Base-by-base conservation (phyloP, 2,888 invertebrate species). In the Caenorhabditis plicata region DNA sequence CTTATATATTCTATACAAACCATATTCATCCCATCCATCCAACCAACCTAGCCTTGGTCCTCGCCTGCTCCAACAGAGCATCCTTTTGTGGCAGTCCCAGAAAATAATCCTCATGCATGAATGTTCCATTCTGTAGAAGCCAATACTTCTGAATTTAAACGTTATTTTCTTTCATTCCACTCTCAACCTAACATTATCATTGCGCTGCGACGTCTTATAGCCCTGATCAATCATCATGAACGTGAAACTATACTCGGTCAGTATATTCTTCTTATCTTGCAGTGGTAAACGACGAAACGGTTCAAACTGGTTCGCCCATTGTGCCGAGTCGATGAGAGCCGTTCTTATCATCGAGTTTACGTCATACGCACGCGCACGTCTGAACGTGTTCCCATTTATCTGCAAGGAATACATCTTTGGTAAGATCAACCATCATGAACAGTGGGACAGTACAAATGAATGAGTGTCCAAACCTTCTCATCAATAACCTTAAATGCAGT, bases 161-260 rank as follows among this genome's bases (percentile, higher is more conserved):
- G 33, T 29, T 29, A 7, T 11, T 11, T 9, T 29, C 7, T 29
- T 29, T 29, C 29, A 11, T 29, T 9, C 7, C 15, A 15, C 7
- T n/a, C 15, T 36, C 11, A 39, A 8, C 43, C 1, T 39, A 32
- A 22, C 22, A 3, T 43, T 25, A 8, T 62, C 53, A 3, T 49
- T 45, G 31, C 46, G 48, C 15, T 47, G 42, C 15, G 62, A 44
- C 39, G 68, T 68, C 32, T 55, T 48, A 41, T 32, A 63, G 40
- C 71, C 71, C 35, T 71, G 71, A 54, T 71, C 69, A 15, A 71
- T 61, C 1, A 71, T 46, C 68, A 71, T 68, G 26, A 71, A 67
- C 4, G 67, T 69, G 45, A 71, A 55, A 8, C 61, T 63, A 32
- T 45, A 71, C 17, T 71, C 71, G 5, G 65, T 60, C 25, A 71